Evolutionary conservation across 2,797 vertebrate species (phyloP), one percentile per base, ranked within the genome.

Genomic region (Mormyrops boulengeri): DNA sequence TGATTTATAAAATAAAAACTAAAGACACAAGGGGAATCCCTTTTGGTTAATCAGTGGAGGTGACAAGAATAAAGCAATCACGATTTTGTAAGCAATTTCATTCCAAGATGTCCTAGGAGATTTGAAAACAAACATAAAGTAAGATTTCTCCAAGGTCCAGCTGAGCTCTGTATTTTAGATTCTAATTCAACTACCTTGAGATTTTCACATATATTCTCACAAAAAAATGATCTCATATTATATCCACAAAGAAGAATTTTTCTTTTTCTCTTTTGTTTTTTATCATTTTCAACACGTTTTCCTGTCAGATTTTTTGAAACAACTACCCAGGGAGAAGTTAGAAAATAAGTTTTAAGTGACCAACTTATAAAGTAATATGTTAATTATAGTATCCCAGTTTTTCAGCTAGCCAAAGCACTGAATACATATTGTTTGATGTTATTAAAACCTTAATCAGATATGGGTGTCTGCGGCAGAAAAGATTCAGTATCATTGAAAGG

Each of bases 371-470:
- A 52, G 47, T 85, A 26, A 85, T 80, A 44, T 52, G n/a, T 85
- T 49, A 26, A 85, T 85, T 52, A 52, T 30, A 30, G 22, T 12
- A 26, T 12, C 44, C 47, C 82, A 30, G 6, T 85, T 52, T 85
- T 6, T 85, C n/a, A 50, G 82, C 19, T 85, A 85, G 47, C 82
- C n/a, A 26, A 22, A 85, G 44, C 49, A 52, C 44, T 85, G 47
- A 85, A 22, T 52, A 30, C 49, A 85, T 85, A 85, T 85, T 85
- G 49, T 85, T 49, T 85, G 82, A 85, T 85, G 82, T 26, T 85
- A 85, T 30, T 85, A 85, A 85, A 85, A 26, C 22, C 82, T 85
- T 52, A 85, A 85, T 50, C n/a, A 85, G 82, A 85, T 85, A 47
- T 30, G 49, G 47, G 8, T 85, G 44, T 52, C 82, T 85, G 82